These are phyloP conservation scores for Phrynocephalus vlangalii DNA, from an alignment of 2,797 vertebrate species.

Conservation along the genomic window DNA sequence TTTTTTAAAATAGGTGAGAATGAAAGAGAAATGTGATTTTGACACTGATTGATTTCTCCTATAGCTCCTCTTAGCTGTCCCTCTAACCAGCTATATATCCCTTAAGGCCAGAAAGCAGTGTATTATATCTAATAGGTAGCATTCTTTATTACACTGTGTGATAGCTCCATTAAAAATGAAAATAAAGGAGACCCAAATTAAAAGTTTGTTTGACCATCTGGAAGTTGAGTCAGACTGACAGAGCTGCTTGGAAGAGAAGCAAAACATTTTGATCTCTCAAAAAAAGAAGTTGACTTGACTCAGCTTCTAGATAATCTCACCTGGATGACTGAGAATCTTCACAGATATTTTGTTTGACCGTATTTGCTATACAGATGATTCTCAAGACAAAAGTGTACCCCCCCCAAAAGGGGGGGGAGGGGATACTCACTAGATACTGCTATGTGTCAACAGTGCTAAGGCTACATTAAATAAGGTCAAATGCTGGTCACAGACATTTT, in stretches of 20 bases:
- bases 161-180: not conserved
- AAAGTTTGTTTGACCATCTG: not conserved
- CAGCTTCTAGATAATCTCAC: too few species aligned
- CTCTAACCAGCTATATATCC: not conserved
- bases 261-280: too few species aligned
- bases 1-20: not conserved
- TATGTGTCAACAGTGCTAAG: not conserved
- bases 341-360: too few species aligned
- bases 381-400: not conserved
- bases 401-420: too few species aligned
- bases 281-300: too few species aligned
- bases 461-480: not conserved
- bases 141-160: not conserved
- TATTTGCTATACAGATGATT: not conserved
- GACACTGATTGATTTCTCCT: not conserved
- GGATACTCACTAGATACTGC: too few species aligned
- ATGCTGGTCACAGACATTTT: slow-evolving; percentile 9
- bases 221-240: too few species aligned
- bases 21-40: slow-evolving; percentile 1
- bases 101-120: not conserved
- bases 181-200: not conserved
- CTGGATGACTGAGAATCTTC: too few species aligned
- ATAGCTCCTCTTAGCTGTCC: not conserved
- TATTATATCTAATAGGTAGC: not conserved
- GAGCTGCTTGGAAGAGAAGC: too few species aligned